phyloP scores from a whole-genome alignment of 2,113 vertebrate species.

The Antennarius striatus region DNA sequence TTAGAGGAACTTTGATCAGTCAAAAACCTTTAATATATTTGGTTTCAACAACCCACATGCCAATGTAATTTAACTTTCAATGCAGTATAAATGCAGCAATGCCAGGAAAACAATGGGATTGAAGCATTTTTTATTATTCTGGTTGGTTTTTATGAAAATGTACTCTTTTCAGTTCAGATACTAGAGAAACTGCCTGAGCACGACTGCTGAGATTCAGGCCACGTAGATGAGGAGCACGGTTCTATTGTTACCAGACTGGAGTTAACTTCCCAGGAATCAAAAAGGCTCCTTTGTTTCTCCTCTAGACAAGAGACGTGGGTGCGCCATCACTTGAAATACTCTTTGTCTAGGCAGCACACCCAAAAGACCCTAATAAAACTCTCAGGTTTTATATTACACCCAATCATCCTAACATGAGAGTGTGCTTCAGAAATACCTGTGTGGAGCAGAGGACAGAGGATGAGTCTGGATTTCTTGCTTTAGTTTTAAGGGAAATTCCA shows the following conservation, averaged over 20 bases:
- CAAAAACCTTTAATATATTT: constrained; percentile 42
- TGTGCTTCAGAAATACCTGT: constrained; percentile 51
- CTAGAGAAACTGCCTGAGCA: no score
- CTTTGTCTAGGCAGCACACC: constrained; percentile 53
- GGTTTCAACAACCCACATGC: constrained; percentile 5
- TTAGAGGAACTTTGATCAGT: constrained; percentile 26
- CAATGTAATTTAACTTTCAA: constrained; percentile 26
- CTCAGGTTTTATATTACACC: constrained; percentile 58
- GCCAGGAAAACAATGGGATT: no score
- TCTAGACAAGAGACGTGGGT: constrained; percentile 49
- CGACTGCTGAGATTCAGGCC: constrained; percentile 11
- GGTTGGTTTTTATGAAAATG: no score
- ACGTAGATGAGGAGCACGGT: constrained; percentile 3
- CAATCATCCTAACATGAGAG: constrained; percentile 51
- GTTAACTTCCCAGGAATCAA: constrained; percentile 35
- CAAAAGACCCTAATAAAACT: constrained; percentile 51
- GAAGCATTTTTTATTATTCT: no score
- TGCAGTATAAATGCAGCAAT: neutral
- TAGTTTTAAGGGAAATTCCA: constrained; percentile 41
- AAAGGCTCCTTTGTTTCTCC: constrained; percentile 62
- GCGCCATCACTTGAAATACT: constrained; percentile 54
- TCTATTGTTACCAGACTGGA: constrained; percentile 50
- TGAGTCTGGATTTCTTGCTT: constrained; percentile 22
- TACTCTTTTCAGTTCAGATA: no score
- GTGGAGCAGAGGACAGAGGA: constrained; percentile 11